Conservation (phyloP, 1,140 invertebrate genomes). For the Trachymyrmex septentrionalis region DNA sequence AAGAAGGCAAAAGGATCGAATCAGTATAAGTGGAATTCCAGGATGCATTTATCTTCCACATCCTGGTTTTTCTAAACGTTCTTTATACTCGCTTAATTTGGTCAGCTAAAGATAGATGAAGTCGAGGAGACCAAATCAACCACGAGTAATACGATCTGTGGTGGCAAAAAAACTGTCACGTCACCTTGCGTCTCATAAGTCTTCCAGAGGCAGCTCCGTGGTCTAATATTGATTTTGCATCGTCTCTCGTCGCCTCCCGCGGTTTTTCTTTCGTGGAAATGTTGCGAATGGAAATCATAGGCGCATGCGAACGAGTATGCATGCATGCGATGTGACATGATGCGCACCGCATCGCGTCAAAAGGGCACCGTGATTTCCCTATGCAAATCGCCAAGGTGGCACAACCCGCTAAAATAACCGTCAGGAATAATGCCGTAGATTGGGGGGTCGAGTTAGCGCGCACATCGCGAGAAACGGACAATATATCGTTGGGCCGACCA, state of each 20-base stretch:
- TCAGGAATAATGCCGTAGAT: constrained; percentile 82
- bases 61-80: constrained; percentile 54
- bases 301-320: neutral
- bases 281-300: constrained; percentile 58
- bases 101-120: constrained; percentile 66
- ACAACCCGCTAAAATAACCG: constrained; percentile 81
- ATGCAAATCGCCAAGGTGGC: constrained; percentile 71
- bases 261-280: constrained; percentile 6
- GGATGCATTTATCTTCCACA: constrained; percentile 63
- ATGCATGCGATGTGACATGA: constrained; percentile 58
- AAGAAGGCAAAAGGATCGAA: neutral
- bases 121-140: constrained; percentile 62
- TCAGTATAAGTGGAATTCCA: constrained; percentile 62
- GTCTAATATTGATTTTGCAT: constrained; percentile 76
- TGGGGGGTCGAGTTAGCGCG: constrained; percentile 78
- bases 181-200: constrained; percentile 48
- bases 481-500: constrained; percentile 85
- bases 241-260: constrained; percentile 56
- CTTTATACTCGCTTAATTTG: constrained; percentile 62
- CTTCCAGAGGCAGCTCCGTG: constrained; percentile 33
- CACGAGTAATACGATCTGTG: constrained; percentile 70
- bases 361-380: constrained; percentile 70
- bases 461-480: constrained; percentile 76
- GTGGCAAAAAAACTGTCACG: constrained; percentile 65
- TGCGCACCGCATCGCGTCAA: constrained; percentile 67